These are phyloP conservation scores for Pissodes strobi DNA, from an alignment of 1,140 invertebrate species.

Conservation along the genomic window DNA sequence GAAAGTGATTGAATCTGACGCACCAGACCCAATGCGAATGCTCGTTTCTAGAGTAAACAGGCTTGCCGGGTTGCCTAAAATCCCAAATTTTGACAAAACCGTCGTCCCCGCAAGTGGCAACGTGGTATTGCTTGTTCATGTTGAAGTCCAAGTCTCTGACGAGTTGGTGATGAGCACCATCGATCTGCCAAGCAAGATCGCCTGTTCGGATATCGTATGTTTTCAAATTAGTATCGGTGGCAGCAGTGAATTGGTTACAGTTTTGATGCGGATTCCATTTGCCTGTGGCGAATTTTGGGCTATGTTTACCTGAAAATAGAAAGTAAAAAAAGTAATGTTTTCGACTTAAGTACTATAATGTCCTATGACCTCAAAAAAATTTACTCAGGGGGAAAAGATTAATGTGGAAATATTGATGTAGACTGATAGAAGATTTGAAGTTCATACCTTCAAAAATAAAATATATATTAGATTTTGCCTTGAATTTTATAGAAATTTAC, in stretches of 20 bases:
- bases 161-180: slow-evolving; percentile 85
- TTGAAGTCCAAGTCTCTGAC: slow-evolving; percentile 95
- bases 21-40: slow-evolving; percentile 98
- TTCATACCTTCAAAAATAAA: too few relatives aligned
- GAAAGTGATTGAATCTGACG: slow-evolving; percentile 92
- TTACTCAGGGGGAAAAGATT: too few relatives aligned
- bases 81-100: slow-evolving; percentile 96
- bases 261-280: slow-evolving; percentile 95
- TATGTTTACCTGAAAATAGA: slow-evolving; percentile 66
- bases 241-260: slow-evolving; percentile 66
- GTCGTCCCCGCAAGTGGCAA: slow-evolving; percentile 95
- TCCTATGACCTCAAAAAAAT: too few relatives aligned
- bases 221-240: slow-evolving; percentile 74
- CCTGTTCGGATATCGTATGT: slow-evolving; percentile 84
- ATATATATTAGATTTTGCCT: too few relatives aligned
- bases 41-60: slow-evolving; percentile 80
- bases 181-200: slow-evolving; percentile 78
- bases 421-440: too few relatives aligned
- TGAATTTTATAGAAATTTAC: too few relatives aligned
- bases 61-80: slow-evolving; percentile 77
- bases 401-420: too few relatives aligned
- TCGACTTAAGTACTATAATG: too few relatives aligned
- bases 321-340: background rate
- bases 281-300: slow-evolving; percentile 77
- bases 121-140: slow-evolving; percentile 92